phyloP scores from a whole-genome alignment of 2,797 vertebrate genomes.

The Sebastiscus albofasciatus region DNA sequence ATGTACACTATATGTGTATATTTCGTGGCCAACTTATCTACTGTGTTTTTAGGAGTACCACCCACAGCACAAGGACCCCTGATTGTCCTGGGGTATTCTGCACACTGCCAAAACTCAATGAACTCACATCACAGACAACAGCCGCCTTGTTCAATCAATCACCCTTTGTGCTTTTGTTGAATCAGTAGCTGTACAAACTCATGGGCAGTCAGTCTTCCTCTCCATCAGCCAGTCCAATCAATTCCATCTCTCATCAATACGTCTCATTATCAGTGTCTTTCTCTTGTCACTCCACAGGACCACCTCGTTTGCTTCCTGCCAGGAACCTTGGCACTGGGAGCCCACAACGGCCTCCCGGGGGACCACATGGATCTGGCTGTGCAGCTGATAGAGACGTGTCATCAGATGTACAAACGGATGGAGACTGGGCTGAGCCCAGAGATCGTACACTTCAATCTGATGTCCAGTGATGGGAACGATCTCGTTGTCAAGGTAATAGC shows the following conservation, averaged over 20 bases:
- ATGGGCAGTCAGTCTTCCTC: background rate
- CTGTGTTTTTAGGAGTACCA: background rate
- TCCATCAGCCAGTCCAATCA: background rate
- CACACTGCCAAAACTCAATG: background rate
- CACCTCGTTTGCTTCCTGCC: slow-evolving; percentile 98
- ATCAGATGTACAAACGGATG: slow-evolving; percentile 96
- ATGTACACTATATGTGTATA: background rate
- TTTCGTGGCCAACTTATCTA: background rate
- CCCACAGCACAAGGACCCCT: background rate
- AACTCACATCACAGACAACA: background rate
- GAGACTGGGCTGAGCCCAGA: slow-evolving; percentile 96
- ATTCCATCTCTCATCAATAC: background rate
- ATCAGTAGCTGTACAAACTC: background rate
- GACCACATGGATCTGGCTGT: slow-evolving; percentile 94
- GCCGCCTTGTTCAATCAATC: slow-evolving; percentile 4
- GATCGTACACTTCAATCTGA: slow-evolving; percentile 92
- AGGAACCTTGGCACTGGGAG: slow-evolving; percentile 92
- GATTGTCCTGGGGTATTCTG: background rate
- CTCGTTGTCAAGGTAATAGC: slow-evolving; percentile 89
- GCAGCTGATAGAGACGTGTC: slow-evolving; percentile 93
- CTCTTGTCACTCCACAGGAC: slow-evolving; percentile 81
- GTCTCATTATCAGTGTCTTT: background rate
- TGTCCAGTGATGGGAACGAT: slow-evolving; percentile 79
- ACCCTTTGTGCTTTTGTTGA: background rate
- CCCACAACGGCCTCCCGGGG: slow-evolving; percentile 88